phyloP scores from a whole-genome alignment of 2,888 invertebrate species.

The Orthonychiurus folsomi region DNA sequence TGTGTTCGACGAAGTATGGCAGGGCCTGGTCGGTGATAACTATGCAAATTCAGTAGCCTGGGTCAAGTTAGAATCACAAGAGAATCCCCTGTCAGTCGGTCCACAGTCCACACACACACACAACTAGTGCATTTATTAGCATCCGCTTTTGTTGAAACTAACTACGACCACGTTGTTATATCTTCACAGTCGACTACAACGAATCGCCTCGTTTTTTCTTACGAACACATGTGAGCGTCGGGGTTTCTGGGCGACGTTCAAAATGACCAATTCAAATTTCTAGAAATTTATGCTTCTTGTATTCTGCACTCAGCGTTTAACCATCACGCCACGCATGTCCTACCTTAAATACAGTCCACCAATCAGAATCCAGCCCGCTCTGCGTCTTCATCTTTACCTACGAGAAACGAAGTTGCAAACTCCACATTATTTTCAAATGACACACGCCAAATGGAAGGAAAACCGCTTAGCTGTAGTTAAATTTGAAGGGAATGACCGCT shows the following conservation, averaged over 20 bases:
- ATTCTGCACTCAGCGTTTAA: neutral
- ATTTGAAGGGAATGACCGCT: neutral
- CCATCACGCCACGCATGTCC: neutral
- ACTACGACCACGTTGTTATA: constrained; percentile 10
- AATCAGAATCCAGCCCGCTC: too few species aligned
- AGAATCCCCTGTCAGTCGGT: neutral
- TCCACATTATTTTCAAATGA: neutral
- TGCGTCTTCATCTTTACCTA: neutral
- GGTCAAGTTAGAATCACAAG: neutral
- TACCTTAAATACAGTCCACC: neutral
- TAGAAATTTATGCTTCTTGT: neutral
- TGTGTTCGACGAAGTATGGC: constrained; percentile 10
- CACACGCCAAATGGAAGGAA: too few species aligned
- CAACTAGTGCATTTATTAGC: neutral
- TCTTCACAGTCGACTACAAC: constrained; percentile 35
- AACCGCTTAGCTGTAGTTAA: neutral
- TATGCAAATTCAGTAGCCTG: constrained; percentile 28
- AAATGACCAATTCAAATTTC: constrained; percentile 14
- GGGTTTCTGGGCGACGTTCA: neutral
- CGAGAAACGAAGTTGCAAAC: neutral
- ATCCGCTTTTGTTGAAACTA: neutral
- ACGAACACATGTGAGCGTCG: too few species aligned
- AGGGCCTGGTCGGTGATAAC: constrained; percentile 27
- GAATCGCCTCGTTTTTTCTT: constrained; percentile 22
- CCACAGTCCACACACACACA: neutral